phyloP scores from a whole-genome alignment of 2,797 vertebrate genomes.

The Halcyon chelicuti region DNA sequence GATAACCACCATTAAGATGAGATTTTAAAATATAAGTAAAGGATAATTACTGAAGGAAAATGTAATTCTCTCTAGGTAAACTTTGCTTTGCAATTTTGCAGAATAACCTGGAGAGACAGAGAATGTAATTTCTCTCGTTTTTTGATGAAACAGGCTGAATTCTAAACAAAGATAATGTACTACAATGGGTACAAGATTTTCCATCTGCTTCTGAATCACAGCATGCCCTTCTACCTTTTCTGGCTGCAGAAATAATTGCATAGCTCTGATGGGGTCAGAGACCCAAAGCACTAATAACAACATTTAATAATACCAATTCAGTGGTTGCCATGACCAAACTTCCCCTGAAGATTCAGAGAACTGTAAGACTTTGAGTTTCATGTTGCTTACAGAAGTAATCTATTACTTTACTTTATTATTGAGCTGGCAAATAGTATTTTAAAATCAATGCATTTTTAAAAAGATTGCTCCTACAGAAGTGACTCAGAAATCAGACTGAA shows the following conservation, averaged over 20 bases:
- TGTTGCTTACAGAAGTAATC: neutral
- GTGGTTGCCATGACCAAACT: neutral
- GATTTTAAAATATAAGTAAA: neutral
- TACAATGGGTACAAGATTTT: neutral
- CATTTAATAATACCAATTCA: neutral
- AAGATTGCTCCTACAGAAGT: neutral
- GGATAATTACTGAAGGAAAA: neutral
- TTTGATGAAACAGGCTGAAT: neutral
- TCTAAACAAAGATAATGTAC: neutral
- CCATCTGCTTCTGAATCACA: neutral
- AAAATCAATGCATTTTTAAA: neutral
- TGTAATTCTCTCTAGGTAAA: neutral
- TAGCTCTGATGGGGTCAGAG: neutral
- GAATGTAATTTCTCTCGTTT: neutral
- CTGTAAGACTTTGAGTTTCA: neutral
- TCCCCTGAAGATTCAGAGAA: neutral
- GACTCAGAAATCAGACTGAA: neutral
- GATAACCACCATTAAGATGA: neutral
- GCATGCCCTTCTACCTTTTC: neutral
- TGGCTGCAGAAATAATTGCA: neutral
- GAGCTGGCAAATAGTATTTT: neutral
- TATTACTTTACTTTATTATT: neutral
- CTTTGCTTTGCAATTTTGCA: neutral
- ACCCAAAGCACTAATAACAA: neutral
- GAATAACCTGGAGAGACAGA: neutral